Evolutionary conservation across 2,113 vertebrate genomes (phyloP).

Genomic region (Melierax canorus): DNA sequence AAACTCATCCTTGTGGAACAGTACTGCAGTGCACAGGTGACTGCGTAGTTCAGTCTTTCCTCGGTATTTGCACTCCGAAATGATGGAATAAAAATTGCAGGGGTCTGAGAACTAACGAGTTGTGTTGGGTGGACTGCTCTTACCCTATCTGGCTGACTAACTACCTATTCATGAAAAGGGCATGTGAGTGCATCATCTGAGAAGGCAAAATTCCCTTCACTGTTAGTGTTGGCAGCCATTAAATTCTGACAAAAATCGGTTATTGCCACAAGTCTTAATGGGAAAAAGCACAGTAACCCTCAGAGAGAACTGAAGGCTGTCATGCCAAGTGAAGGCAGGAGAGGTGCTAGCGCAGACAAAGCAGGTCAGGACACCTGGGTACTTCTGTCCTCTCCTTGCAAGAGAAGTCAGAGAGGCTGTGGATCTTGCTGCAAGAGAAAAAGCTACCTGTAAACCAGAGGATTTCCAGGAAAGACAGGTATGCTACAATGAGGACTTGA

Average conservation of each 20-base stretch:
- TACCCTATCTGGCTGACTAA: not conserved
- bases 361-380: not conserved
- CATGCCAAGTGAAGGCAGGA: not conserved
- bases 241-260: not conserved
- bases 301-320: not conserved
- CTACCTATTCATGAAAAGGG: not conserved
- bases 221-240: not conserved
- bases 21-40: not conserved
- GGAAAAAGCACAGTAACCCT: not conserved
- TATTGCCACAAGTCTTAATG: not conserved
- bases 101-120: not conserved
- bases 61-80: not conserved
- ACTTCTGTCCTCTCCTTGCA: not conserved
- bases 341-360: not conserved
- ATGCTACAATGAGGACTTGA: not conserved
- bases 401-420: not conserved
- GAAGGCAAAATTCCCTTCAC: not conserved
- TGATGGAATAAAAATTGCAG: not conserved
- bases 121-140: not conserved
- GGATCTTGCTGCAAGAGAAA: not conserved
- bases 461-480: not conserved
- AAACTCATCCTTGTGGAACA: not conserved
- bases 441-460: not conserved
- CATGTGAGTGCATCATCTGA: not conserved
- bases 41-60: accelerated